Base-by-base conservation (phyloP, 2,888 invertebrate species). In the Amiota minor region DNA sequence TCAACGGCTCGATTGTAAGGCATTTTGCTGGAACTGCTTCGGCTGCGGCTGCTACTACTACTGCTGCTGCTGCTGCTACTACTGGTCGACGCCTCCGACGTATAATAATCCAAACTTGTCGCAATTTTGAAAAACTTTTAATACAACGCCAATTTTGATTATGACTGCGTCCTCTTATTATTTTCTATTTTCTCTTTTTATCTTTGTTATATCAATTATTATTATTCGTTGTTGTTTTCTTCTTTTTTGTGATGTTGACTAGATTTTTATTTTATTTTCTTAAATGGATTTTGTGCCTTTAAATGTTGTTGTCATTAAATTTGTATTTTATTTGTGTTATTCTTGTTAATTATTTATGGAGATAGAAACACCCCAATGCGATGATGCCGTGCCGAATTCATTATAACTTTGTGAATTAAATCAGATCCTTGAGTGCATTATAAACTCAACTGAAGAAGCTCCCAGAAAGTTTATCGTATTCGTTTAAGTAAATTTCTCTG, bases 331-430 rank as follows among this genome's bases (percentile, higher is more conserved):
- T 70, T 50, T 70, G 9, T 72, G 67, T 65, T 59, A 55, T 72
- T 67, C 9, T 64, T 55, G n/a, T 72, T 45, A 49, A 53, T 55
- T 74, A 65, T 75, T 80, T 87, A 89, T 88, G 89, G 89, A 90
- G 89, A 89, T 84, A 89, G 85, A 88, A 89, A 89, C 78, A 89
- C 89, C 88, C 89, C 89, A 85, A 89, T 87, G 81, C 89, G 90
- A 88, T 89, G 89, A 83, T 89, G 89, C 81, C 87, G 87, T 86
- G 88, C 88, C 77, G 89, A 89, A 88, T 88, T 89, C 89, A 89
- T 89, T 87, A 86, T 89, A 84, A 74, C 77, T 46, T 72, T 73
- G 77, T 20, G 82, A 76, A 82, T 82, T 80, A 88, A 76, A 82
- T 80, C 79, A 86, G 83, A 86, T 85, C 86, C 80, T 88, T 80